Percentiles rank a stretch among this genome's conserved stretches.
phyloP scores from a whole-genome alignment of 2,113 vertebrate genomes.

The Hippocampus barbouri region DNA sequence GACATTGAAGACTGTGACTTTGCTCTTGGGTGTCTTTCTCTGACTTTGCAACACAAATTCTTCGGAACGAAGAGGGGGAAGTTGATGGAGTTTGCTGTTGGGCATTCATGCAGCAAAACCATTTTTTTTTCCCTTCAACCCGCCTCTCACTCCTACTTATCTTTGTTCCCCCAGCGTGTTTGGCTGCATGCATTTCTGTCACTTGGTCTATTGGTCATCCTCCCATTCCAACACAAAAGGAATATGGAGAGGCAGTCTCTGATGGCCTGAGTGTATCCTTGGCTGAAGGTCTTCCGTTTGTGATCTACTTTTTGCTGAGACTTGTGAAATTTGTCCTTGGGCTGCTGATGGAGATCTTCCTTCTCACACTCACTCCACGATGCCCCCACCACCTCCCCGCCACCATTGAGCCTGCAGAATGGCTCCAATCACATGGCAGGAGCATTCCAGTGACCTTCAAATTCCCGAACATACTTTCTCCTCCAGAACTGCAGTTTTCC shows the following conservation, averaged over 20 bases:
- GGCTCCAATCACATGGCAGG: background rate
- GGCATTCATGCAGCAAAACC: conserved; percentile 35
- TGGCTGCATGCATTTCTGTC: conserved; percentile 15
- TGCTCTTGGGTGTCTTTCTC: conserved; percentile 39
- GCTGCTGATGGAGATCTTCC: conserved; percentile 6
- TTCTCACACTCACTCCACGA: background rate
- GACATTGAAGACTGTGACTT: conserved; percentile 42
- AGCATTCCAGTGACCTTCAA: background rate
- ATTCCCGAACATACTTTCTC: background rate
- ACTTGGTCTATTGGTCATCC: conserved; percentile 22
- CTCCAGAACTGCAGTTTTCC: background rate
- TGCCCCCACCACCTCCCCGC: background rate
- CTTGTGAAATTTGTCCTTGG: conserved; percentile 29
- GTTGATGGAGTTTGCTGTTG: conserved; percentile 21
- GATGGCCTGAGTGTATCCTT: conserved; percentile 40
- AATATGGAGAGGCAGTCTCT: conserved; percentile 19
- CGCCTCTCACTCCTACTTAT: background rate
- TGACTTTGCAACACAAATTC: conserved; percentile 55
- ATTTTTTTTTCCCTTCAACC: conserved; percentile 18
- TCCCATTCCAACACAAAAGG: conserved; percentile 29
- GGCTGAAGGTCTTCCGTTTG: conserved; percentile 35
- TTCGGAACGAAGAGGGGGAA: conserved; percentile 14
- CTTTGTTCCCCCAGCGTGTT: background rate
- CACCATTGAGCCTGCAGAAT: background rate
- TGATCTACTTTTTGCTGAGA: conserved; percentile 35